Evolutionary conservation across 2,797 vertebrate species (phyloP).

Genomic region (Fistularia tabacaria): DNA sequence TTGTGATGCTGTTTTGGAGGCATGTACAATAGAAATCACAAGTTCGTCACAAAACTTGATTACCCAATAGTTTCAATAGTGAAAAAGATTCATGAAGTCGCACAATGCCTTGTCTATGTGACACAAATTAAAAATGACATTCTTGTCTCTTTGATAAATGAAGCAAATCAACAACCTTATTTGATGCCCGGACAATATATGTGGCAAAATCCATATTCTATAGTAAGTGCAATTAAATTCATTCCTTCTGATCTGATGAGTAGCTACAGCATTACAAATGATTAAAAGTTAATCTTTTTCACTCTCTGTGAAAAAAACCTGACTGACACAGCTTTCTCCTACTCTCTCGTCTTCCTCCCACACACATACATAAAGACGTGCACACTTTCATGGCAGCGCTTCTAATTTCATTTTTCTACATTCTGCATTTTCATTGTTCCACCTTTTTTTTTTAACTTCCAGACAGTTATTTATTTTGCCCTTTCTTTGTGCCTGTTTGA

Average conservation of each 20-base stretch:
- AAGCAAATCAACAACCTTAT: slow-evolving; percentile 5
- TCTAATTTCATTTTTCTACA: not conserved
- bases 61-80: too few relatives aligned
- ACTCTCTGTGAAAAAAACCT: slow-evolving; percentile 19
- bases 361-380: not conserved
- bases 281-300: slow-evolving; percentile 17
- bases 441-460: slow-evolving; percentile 5
- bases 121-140: too few relatives aligned
- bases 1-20: not conserved
- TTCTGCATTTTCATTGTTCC: slow-evolving; percentile 14
- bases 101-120: too few relatives aligned
- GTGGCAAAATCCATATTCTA: slow-evolving; percentile 23
- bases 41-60: not conserved
- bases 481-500: slow-evolving; percentile 6
- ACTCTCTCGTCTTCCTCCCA: not conserved
- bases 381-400: too few relatives aligned
- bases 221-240: not conserved
- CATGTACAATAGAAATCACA: too few relatives aligned
- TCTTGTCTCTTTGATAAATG: not conserved
- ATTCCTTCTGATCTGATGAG: slow-evolving; percentile 12
- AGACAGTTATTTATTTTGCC: slow-evolving; percentile 14
- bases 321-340: not conserved
- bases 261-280: not conserved
- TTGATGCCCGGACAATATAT: slow-evolving; percentile 4
- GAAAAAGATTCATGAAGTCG: too few relatives aligned